Evolutionary conservation across 2,797 vertebrate genomes (phyloP).

Genomic region (Arnoldichthys spilopterus): DNA sequence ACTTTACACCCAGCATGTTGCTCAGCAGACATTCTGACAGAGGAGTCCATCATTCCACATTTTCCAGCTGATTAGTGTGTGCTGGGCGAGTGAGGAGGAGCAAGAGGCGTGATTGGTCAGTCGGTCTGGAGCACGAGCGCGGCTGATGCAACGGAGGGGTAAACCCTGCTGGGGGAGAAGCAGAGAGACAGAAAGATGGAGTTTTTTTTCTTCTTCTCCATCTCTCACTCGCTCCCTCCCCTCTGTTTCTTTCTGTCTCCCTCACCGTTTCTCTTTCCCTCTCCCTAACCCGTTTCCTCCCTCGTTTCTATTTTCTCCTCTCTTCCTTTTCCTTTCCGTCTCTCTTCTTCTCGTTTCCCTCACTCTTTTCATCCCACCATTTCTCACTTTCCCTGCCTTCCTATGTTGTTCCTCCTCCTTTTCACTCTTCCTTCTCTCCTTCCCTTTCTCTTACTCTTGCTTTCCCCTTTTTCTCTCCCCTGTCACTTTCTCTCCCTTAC

Average conservation of each 20-base stretch:
- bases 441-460: not conserved
- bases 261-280: not conserved
- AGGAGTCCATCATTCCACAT: slow-evolving; percentile 32
- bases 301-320: not conserved
- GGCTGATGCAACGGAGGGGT: slow-evolving; percentile 26
- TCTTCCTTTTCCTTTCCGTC: not conserved
- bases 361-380: not conserved
- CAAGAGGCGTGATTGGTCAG: slow-evolving; percentile 8
- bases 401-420: slow-evolving; percentile 37
- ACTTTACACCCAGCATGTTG: not conserved
- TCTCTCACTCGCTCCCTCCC: too few species aligned
- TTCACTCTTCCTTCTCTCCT: not conserved
- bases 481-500: not conserved
- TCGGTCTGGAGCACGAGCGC: not conserved
- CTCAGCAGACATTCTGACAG: slow-evolving; percentile 14
- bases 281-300: not conserved
- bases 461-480: slow-evolving; percentile 21
- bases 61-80: slow-evolving; percentile 32
- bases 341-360: not conserved
- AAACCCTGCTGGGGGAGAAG: not conserved
- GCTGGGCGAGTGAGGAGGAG: not conserved
- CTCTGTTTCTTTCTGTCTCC: not conserved
- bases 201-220: not conserved
- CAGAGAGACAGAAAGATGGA: not conserved
- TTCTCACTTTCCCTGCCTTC: not conserved